Conservation (phyloP, 2,888 invertebrate species). For the Carcina quercana region DNA sequence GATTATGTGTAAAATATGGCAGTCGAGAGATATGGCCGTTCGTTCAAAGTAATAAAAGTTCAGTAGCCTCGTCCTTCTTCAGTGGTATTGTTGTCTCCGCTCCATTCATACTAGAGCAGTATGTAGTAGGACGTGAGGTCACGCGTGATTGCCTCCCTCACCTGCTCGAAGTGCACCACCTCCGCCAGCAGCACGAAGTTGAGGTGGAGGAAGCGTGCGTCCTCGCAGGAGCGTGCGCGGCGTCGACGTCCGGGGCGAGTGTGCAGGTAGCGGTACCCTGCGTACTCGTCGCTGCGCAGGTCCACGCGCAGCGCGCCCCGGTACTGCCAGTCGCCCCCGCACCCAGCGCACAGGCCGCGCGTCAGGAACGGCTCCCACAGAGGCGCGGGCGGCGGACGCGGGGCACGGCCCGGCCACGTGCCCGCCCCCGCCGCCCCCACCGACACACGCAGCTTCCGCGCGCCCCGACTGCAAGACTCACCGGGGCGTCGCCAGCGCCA, state of each 20-base stretch:
- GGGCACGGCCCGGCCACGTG: slow-evolving; percentile 69
- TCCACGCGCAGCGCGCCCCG: slow-evolving; percentile 59
- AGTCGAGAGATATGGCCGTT: slow-evolving; percentile 11
- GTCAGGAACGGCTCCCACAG: slow-evolving; percentile 55
- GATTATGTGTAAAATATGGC: slow-evolving; percentile 12
- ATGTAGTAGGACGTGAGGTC: no score
- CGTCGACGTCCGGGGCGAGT: slow-evolving; percentile 53
- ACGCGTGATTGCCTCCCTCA: slow-evolving; percentile 54
- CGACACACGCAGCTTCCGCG: slow-evolving; percentile 64
- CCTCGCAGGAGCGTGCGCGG: slow-evolving; percentile 68
- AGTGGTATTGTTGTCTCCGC: no score
- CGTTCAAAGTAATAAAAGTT: slow-evolving; percentile 3
- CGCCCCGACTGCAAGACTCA: slow-evolving; percentile 51
- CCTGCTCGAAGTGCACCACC: slow-evolving; percentile 79
- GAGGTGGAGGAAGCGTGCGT: slow-evolving; percentile 78
- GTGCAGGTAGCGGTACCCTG: slow-evolving; percentile 63
- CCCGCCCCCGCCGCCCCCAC: slow-evolving; percentile 39
- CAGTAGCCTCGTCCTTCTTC: background rate
- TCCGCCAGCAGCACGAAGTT: slow-evolving; percentile 77
- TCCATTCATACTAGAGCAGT: no score
- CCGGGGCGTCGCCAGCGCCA: slow-evolving; percentile 64
- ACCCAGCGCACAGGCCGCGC: slow-evolving; percentile 59
- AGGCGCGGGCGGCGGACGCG: no score
- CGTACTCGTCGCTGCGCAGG: slow-evolving; percentile 62
- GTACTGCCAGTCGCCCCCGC: slow-evolving; percentile 63